Percentiles rank a stretch among this genome's conserved stretches.
Conservation (phyloP, 1,140 invertebrate genomes). For the Bombus terrestris region DNA sequence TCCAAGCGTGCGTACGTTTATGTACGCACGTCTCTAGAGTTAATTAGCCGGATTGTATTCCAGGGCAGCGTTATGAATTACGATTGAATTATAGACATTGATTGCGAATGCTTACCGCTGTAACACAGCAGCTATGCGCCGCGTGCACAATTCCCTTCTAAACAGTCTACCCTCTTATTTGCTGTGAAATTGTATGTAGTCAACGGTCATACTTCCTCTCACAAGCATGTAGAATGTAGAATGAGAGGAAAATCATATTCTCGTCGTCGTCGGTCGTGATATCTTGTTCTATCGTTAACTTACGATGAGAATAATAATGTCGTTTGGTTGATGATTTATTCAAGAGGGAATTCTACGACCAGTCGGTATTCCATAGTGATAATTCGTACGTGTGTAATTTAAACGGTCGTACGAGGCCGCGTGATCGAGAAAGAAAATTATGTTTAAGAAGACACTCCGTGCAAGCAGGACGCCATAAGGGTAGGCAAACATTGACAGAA, state of each 20-base stretch:
- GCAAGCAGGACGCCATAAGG: constrained; percentile 55
- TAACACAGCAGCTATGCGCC: constrained; percentile 13
- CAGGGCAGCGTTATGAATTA: constrained; percentile 44
- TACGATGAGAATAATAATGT: neutral
- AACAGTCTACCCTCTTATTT: neutral
- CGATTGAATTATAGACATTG: constrained; percentile 61
- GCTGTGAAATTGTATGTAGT: constrained; percentile 8
- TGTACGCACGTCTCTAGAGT: constrained; percentile 57
- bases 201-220: neutral
- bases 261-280: neutral
- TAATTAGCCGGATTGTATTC: constrained; percentile 60
- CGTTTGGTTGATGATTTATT: neutral
- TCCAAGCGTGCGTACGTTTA: constrained; percentile 56
- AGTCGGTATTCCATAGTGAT: neutral
- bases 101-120: constrained; percentile 47
- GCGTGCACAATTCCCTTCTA: neutral
- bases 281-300: neutral
- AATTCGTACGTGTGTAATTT: constrained; percentile 10
- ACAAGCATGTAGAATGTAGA: neutral
- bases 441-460: constrained; percentile 48
- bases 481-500: constrained; percentile 67
- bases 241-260: neutral
- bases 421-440: constrained; percentile 33
- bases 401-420: neutral
- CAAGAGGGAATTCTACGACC: neutral